Conservation (phyloP, 2,888 invertebrate genomes). For the Amiota mariae region DNA sequence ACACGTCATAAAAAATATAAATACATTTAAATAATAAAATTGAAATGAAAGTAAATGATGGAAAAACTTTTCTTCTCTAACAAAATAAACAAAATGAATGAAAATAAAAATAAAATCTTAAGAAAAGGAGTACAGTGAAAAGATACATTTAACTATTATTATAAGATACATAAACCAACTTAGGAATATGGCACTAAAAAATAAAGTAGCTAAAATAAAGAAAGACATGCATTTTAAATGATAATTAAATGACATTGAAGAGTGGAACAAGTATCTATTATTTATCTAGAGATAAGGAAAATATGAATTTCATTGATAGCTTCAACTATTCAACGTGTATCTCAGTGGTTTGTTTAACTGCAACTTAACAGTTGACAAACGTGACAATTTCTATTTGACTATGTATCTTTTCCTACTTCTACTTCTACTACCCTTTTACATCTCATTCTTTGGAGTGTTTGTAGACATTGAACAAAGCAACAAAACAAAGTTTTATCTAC, state of each 20-base stretch:
- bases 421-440: too few species aligned
- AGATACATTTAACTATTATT: not conserved
- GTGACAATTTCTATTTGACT: conserved; percentile 16
- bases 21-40: conserved; percentile 22
- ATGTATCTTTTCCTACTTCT: not conserved
- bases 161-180: not conserved
- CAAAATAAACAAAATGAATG: conserved; percentile 1
- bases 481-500: conserved; percentile 54
- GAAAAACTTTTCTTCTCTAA: not conserved
- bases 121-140: conserved; percentile 3
- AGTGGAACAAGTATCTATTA: too few species aligned
- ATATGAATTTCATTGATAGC: not conserved
- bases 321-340: not conserved
- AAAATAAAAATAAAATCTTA: too few species aligned
- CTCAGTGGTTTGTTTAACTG: conserved; percentile 3
- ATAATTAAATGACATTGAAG: not conserved
- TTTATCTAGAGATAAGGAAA: not conserved
- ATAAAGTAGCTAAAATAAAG: not conserved
- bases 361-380: conserved; percentile 6
- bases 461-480: not conserved
- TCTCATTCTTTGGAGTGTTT: not conserved
- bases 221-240: conserved; percentile 2
- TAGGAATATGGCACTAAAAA: not conserved
- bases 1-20: conserved; percentile 3
- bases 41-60: conserved; percentile 8